Conservation (phyloP, 2,888 invertebrate species). For the Tetrapedia diversipes region DNA sequence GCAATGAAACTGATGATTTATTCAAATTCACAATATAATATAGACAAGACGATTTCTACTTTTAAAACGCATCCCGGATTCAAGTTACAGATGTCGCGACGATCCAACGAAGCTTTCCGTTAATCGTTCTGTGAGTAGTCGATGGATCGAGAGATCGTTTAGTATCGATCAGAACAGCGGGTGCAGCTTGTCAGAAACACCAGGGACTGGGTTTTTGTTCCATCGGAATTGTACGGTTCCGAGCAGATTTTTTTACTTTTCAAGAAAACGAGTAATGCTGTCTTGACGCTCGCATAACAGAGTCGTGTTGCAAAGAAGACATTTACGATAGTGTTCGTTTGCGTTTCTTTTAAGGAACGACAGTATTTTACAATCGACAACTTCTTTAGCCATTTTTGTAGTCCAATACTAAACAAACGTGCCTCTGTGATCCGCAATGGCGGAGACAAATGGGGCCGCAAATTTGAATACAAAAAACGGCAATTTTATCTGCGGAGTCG, state of each 20-base stretch:
- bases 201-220: constrained; percentile 31
- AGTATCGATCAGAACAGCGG: constrained; percentile 61
- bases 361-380: constrained; percentile 8
- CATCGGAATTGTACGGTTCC: constrained; percentile 8
- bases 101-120: background rate
- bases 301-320: constrained; percentile 1
- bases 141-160: constrained; percentile 63
- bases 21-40: background rate
- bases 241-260: constrained; percentile 8
- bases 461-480: constrained; percentile 88
- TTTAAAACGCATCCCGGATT: background rate
- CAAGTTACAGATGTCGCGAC: constrained; percentile 19
- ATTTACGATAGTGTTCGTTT: background rate
- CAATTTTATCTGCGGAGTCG: constrained; percentile 95
- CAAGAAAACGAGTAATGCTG: constrained; percentile 35
- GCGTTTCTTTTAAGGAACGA: constrained; percentile 6
- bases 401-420: constrained; percentile 53
- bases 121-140: constrained; percentile 19
- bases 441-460: constrained; percentile 82
- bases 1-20: background rate
- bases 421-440: constrained; percentile 74
- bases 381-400: constrained; percentile 54
- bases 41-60: background rate
- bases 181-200: constrained; percentile 42
- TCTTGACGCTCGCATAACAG: constrained; percentile 13